These are phyloP conservation scores for Perca flavescens DNA, from an alignment of 2,113 vertebrate species.

Conservation along the genomic window DNA sequence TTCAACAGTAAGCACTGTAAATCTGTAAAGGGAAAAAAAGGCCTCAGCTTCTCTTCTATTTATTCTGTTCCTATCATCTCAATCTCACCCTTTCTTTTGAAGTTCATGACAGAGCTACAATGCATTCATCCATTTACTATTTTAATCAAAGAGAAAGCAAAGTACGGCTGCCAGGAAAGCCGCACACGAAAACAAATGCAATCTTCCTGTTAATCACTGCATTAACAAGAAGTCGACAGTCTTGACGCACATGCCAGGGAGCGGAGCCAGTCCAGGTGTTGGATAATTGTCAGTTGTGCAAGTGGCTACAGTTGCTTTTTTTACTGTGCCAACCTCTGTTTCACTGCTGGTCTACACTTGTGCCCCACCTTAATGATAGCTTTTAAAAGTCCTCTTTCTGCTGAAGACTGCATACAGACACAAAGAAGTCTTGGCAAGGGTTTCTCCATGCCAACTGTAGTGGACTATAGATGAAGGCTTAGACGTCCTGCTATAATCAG, in stretches of 20 bases:
- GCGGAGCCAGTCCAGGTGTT: constrained; percentile 72
- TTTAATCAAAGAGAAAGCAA: constrained; percentile 78
- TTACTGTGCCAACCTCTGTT: constrained; percentile 57
- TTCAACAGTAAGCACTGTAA: constrained; percentile 32
- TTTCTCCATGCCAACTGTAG: constrained; percentile 37
- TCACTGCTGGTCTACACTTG: constrained; percentile 64
- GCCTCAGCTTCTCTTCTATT: constrained; percentile 34
- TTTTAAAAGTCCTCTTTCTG: constrained; percentile 54
- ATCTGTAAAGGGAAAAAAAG: constrained; percentile 31
- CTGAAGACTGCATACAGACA: constrained; percentile 42
- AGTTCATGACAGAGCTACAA: constrained; percentile 58
- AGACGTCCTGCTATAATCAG: constrained; percentile 21
- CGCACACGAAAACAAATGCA: constrained; percentile 70
- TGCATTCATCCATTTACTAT: constrained; percentile 60
- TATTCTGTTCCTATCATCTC: constrained; percentile 26
- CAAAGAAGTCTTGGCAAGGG: constrained; percentile 51
- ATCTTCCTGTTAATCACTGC: constrained; percentile 76
- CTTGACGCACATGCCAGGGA: constrained; percentile 61
- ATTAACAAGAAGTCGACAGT: constrained; percentile 75
- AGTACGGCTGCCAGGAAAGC: constrained; percentile 66
- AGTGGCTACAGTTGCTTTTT: constrained; percentile 56
- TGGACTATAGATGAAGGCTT: constrained; percentile 25
- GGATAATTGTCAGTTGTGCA: constrained; percentile 72
- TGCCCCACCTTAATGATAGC: constrained; percentile 64
- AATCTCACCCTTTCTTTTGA: constrained; percentile 50